Percentiles rank a stretch among this genome's conserved stretches.
These are phyloP conservation scores for Protomyctophum bolini DNA, from an alignment of 2,113 vertebrate genomes.

Conservation along the genomic window DNA sequence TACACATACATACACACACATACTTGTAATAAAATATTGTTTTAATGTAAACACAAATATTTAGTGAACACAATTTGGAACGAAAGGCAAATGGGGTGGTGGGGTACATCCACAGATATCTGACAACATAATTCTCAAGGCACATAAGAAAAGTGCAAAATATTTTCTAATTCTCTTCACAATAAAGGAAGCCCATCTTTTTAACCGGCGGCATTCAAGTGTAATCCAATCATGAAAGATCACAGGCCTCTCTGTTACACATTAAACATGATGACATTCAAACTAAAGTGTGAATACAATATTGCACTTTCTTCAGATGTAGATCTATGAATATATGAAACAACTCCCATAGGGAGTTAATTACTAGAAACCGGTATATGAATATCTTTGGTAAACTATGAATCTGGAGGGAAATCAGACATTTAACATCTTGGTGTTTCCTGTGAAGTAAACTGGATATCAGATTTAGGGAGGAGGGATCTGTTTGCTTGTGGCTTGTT, in stretches of 20 bases:
- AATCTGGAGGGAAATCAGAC: not conserved
- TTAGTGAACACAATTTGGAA: conserved; percentile 47
- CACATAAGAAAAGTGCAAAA: conserved; percentile 59
- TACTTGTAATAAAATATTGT: conserved; percentile 54
- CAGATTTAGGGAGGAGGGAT: no score
- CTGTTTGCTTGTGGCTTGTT: no score
- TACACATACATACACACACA: not conserved
- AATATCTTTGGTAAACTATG: not conserved
- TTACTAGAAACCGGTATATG: not conserved
- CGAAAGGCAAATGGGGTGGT: conserved; percentile 45
- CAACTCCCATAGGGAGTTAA: not conserved
- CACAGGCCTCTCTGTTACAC: not conserved
- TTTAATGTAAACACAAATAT: conserved; percentile 66
- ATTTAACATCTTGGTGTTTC: no score
- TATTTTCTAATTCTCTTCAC: not conserved
- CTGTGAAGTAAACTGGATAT: no score
- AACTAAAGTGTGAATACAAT: conserved; percentile 35
- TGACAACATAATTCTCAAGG: conserved; percentile 20
- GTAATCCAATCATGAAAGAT: conserved; percentile 3
- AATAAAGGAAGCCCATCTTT: not conserved
- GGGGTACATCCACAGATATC: conserved; percentile 27
- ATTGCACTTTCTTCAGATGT: conserved; percentile 52
- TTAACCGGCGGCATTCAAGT: conserved; percentile 6
- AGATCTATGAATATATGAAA: conserved; percentile 3
- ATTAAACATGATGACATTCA: conserved; percentile 6